Evolutionary conservation across 2,888 invertebrate genomes (phyloP).

Genomic region (Pantelozetes paolii): DNA sequence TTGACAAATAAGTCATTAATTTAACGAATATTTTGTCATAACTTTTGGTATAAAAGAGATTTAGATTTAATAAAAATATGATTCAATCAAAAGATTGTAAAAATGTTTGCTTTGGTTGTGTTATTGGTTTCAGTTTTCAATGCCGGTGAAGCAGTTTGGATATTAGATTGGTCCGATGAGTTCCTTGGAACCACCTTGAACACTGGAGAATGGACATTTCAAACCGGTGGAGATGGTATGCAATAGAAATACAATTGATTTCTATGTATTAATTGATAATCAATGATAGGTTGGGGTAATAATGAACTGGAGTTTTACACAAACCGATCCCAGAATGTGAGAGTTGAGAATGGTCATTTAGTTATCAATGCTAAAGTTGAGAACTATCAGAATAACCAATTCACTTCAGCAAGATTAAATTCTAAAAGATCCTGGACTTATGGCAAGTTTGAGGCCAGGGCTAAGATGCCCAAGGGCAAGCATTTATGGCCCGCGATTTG

Average conservation of each 20-base stretch:
- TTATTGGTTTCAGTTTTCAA: no score
- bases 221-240: background rate
- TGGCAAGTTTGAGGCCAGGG: conserved; percentile 63
- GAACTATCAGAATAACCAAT: background rate
- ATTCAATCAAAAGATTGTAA: no score
- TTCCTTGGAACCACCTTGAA: conserved; percentile 1
- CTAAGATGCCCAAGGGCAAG: conserved; percentile 66
- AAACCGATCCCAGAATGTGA: conserved; percentile 10
- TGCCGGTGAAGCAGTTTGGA: background rate
- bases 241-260: background rate
- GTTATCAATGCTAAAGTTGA: conserved; percentile 26
- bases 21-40: no score
- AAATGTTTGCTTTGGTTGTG: no score
- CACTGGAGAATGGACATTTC: background rate
- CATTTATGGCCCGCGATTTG: conserved; percentile 68
- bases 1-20: no score
- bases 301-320: conserved; percentile 38
- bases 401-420: background rate
- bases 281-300: conserved; percentile 17
- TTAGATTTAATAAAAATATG: no score
- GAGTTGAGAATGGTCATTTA: conserved; percentile 32
- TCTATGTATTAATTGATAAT: background rate
- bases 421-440: conserved; percentile 52
- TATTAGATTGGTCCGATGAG: conserved; percentile 35
- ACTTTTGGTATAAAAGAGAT: no score